phyloP scores from a whole-genome alignment of 2,888 invertebrate genomes.

The Listrodromus nycthemerus region DNA sequence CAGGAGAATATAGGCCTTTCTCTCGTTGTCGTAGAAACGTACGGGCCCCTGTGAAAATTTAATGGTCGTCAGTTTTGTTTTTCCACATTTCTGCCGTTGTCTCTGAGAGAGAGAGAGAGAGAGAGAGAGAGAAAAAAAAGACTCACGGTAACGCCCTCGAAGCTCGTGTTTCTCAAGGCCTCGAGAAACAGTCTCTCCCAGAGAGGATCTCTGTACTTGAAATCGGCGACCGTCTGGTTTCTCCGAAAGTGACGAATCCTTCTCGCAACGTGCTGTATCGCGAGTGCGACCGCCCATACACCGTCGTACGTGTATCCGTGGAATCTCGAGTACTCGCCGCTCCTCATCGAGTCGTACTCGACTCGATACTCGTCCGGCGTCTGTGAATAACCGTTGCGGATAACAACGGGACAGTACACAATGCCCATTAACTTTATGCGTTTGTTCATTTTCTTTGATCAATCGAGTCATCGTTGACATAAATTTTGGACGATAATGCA shows the following conservation, averaged over 20 bases:
- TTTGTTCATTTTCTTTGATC: too few species aligned
- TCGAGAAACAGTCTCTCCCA: constrained; percentile 95
- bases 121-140: background rate
- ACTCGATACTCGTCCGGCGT: constrained; percentile 95
- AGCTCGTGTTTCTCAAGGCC: constrained; percentile 95
- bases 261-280: constrained; percentile 95
- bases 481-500: too few species aligned
- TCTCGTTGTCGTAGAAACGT: constrained; percentile 97
- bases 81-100: too few species aligned
- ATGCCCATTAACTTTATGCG: constrained; percentile 4
- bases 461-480: too few species aligned
- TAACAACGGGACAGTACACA: background rate
- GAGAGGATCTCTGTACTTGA: constrained; percentile 92
- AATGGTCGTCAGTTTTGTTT: background rate
- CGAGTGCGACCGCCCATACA: constrained; percentile 98
- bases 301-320: constrained; percentile 99
- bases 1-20: constrained; percentile 96
- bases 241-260: constrained; percentile 89
- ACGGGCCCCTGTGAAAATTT: constrained; percentile 91
- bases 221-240: constrained; percentile 93
- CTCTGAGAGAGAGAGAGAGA: too few species aligned
- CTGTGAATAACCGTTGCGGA: constrained; percentile 84
- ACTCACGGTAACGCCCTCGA: constrained; percentile 95
- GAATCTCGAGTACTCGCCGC: constrained; percentile 95
- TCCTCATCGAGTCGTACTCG: constrained; percentile 93